Evolutionary conservation across 2,888 invertebrate genomes (phyloP).

Genomic region (Drosophila ochracea): DNA sequence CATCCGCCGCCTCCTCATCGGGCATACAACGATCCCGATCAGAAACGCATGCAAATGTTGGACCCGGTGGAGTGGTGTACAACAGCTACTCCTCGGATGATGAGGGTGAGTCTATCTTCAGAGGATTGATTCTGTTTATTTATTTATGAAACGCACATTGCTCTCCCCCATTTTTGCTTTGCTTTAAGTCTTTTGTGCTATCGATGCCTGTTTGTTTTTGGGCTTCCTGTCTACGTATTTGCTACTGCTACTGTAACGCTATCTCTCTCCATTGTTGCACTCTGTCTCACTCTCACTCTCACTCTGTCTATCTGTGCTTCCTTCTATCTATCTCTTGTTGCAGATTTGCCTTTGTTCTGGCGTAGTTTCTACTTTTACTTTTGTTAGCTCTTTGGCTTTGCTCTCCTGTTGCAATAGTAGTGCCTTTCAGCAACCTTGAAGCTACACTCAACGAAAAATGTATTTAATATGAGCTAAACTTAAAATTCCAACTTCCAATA

Average conservation of each 20-base stretch:
- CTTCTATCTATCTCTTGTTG: conserved; percentile 40
- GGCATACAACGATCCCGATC: conserved; percentile 85
- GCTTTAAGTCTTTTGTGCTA: conserved; percentile 67
- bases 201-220: conserved; percentile 33
- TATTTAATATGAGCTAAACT: neutral
- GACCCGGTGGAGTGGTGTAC: conserved; percentile 86
- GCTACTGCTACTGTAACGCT: conserved; percentile 23
- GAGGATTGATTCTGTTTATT: conserved; percentile 10
- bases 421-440: conserved; percentile 12
- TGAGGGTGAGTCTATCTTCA: conserved; percentile 90
- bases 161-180: conserved; percentile 62
- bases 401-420: conserved; percentile 32
- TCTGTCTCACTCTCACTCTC: conserved; percentile 18
- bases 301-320: conserved; percentile 11
- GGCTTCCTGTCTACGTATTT: conserved; percentile 29
- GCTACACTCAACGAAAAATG: conserved; percentile 23
- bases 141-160: conserved; percentile 25
- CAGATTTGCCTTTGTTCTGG: conserved; percentile 54
- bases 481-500: neutral
- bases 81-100: conserved; percentile 96
- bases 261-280: conserved; percentile 34
- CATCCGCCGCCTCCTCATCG: conserved; percentile 23
- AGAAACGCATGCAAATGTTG: conserved; percentile 86
- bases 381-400: conserved; percentile 44
- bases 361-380: conserved; percentile 46